Percentiles rank a stretch among this genome's conserved stretches.
Conservation (phyloP, 2,888 invertebrate species). For the Andrena hattorfiana region DNA sequence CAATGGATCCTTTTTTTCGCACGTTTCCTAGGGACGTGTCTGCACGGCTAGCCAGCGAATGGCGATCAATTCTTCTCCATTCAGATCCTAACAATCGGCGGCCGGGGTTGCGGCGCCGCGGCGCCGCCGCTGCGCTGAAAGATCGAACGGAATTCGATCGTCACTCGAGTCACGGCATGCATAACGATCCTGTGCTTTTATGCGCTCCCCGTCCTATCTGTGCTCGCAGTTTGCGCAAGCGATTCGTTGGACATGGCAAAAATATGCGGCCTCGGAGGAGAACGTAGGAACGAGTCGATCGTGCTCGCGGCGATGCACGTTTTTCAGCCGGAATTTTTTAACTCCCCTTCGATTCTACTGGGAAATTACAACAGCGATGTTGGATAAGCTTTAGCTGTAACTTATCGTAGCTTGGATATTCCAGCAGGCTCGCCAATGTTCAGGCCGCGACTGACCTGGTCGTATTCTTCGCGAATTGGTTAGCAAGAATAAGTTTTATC, state of each 20-base stretch:
- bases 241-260: constrained; percentile 5
- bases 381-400: too few species aligned
- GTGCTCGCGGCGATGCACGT: not conserved
- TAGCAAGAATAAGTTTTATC: too few species aligned
- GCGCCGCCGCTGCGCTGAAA: constrained; percentile 18
- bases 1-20: constrained; percentile 66
- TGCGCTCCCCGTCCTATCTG: constrained; percentile 16
- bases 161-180: constrained; percentile 58
- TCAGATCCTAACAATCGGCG: constrained; percentile 70
- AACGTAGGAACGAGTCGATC: constrained; percentile 7
- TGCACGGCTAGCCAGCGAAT: constrained; percentile 50
- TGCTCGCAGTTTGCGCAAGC: constrained; percentile 46
- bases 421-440: too few species aligned
- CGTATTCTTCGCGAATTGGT: too few species aligned
- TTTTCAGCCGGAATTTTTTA: not conserved
- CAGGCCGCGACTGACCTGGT: too few species aligned
- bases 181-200: constrained; percentile 56
- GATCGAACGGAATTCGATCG: constrained; percentile 68
- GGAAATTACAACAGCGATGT: not conserved
- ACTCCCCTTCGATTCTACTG: not conserved
- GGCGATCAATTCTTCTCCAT: constrained; percentile 74
- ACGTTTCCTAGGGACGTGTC: constrained; percentile 48
- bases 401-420: too few species aligned
- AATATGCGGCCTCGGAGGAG: constrained; percentile 14
- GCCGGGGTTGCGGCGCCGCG: constrained; percentile 33